phyloP scores from a whole-genome alignment of 2,797 vertebrate genomes.

The Squalus acanthias region DNA sequence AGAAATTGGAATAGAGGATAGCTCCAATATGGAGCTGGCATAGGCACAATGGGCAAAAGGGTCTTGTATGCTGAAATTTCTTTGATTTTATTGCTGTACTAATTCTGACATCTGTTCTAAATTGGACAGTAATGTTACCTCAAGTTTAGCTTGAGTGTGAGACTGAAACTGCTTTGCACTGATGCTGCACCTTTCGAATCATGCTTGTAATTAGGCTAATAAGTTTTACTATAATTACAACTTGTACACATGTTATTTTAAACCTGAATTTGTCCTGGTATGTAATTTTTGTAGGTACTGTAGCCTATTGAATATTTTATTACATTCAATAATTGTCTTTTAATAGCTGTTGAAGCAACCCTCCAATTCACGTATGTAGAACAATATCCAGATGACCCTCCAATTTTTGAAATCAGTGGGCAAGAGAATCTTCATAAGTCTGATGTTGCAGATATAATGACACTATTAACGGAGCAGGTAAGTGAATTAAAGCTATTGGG shows the following conservation, averaged over 20 bases:
- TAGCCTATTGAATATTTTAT: background rate
- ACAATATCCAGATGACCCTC: constrained; percentile 86
- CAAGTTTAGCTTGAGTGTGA: background rate
- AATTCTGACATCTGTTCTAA: background rate
- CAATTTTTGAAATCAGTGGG: constrained; percentile 80
- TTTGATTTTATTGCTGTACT: background rate
- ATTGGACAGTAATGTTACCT: background rate
- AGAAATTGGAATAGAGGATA: background rate
- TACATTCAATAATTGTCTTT: constrained; percentile 42
- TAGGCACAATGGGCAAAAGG: too few species aligned
- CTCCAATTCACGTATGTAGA: constrained; percentile 93
- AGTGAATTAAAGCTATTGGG: constrained; percentile 39
- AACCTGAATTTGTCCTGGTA: background rate
- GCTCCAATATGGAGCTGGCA: background rate
- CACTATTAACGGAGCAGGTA: constrained; percentile 82
- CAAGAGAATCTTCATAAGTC: constrained; percentile 85
- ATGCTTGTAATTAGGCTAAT: background rate
- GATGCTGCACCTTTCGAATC: background rate
- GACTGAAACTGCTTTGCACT: background rate
- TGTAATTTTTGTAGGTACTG: background rate
- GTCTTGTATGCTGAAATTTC: background rate
- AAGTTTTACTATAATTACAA: background rate
- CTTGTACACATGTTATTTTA: background rate
- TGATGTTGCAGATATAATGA: constrained; percentile 69
- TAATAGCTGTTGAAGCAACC: constrained; percentile 74